Base-by-base conservation (phyloP, 2,113 vertebrate genomes). In the Colinus virginianus region DNA sequence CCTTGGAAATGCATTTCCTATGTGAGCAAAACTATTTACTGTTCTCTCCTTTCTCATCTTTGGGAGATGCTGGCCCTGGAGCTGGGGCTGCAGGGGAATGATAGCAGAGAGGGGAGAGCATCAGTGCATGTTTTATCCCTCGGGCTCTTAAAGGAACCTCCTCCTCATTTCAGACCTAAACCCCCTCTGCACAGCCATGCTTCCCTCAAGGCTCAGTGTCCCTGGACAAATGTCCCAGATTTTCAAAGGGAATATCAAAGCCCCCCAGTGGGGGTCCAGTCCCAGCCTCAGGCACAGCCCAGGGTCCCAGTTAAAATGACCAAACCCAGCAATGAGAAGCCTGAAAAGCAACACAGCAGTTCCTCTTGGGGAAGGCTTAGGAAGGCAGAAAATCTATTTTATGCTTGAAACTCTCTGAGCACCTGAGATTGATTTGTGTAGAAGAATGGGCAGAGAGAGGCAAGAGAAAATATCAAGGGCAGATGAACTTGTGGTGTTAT, bases 131-230 rank as follows among this genome's bases (percentile, higher is more conserved):
- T 40, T 78, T 74, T 43, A 4, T 26, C 21, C 25, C 11, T 36
- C 62, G 30, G 7, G 62, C 22, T 30, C 26, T 62, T 22, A 21
- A 38, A 40, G 18, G 15, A 43, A 74, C 8, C 13, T 22, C 21
- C 11, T 19, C 11, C 10, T 7, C 6, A 4, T 13, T 62, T 34
- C 32, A 14, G 8, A 51, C 34, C 21, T 45, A 36, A 70, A 49
- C 13, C 16, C 30, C 40, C 46, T 16, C n/a, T 34, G 34, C 43
- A 23, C 63, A 32, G 9, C 23, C 0, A 0, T 0, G 0, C 19
- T 11, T 42, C 55, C 22, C 14, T 17, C n/a, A 4, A 1, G 13
- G 1, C 45, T 38, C 55, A 58, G 58, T 25, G 21, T 3, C 55
- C 45, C 63, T n/a, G 16, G 7, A 49, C 3, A 9, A 25, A 2